Evolutionary conservation across 2,888 invertebrate species (phyloP).

Genomic region (Trilocha varians): DNA sequence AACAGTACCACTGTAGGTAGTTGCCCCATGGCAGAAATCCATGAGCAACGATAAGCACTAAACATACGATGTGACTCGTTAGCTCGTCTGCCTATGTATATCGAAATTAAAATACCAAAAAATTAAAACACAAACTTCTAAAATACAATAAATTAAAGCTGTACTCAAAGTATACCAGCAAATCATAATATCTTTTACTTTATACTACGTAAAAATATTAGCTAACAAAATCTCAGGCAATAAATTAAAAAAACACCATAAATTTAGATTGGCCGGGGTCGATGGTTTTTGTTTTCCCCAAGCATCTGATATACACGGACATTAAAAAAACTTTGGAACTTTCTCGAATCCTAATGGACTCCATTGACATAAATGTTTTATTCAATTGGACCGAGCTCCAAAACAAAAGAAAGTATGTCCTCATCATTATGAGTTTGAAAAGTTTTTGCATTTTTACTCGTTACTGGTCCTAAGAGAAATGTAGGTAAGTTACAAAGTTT

Average conservation of each 20-base stretch:
- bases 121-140: too few species aligned
- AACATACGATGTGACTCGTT: too few species aligned
- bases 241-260: neutral
- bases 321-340: constrained; percentile 48
- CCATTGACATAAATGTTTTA: constrained; percentile 71
- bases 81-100: too few species aligned
- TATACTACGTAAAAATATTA: too few species aligned
- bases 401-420: constrained; percentile 64
- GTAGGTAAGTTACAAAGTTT: constrained; percentile 10
- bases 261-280: constrained; percentile 6
- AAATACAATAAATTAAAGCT: too few species aligned
- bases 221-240: too few species aligned
- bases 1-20: too few species aligned
- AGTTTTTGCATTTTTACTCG: constrained; percentile 62
- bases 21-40: too few species aligned
- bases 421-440: constrained; percentile 59
- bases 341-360: constrained; percentile 58
- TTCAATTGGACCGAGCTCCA: constrained; percentile 62
- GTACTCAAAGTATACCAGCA: too few species aligned
- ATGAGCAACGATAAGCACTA: too few species aligned
- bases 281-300: constrained; percentile 22
- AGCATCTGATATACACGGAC: constrained; percentile 32
- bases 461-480: constrained; percentile 36
- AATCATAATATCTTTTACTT: too few species aligned
- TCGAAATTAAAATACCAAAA: too few species aligned